Evolutionary conservation across 2,888 invertebrate genomes (phyloP).

Genomic region (Spialia ferax): DNA sequence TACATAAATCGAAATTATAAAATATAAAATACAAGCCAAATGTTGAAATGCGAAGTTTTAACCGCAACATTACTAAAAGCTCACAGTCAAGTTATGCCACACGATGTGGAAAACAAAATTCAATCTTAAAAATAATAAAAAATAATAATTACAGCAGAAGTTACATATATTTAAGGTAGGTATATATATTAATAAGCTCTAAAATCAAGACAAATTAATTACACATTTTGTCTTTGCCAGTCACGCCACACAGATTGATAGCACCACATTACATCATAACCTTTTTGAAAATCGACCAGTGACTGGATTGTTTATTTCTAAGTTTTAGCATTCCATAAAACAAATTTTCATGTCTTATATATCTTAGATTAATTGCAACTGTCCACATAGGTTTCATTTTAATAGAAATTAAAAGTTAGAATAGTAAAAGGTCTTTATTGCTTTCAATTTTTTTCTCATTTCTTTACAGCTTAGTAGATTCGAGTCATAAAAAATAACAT

Average conservation of each 20-base stretch:
- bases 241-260: conserved; percentile 76
- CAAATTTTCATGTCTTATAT: not conserved
- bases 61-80: conserved; percentile 52
- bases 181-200: conserved; percentile 86
- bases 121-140: conserved; percentile 79
- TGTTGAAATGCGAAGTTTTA: conserved; percentile 56
- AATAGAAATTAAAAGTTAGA: conserved; percentile 40
- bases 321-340: conserved; percentile 44
- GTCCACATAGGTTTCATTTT: conserved; percentile 44
- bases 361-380: not conserved
- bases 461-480: conserved; percentile 43
- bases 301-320: conserved; percentile 55
- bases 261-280: conserved; percentile 77
- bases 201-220: conserved; percentile 82
- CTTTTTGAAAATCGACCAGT: conserved; percentile 62
- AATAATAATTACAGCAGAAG: conserved; percentile 80
- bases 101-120: conserved; percentile 63
- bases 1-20: conserved; percentile 68
- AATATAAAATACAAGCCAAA: conserved; percentile 65
- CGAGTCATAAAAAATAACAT: conserved; percentile 42
- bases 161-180: conserved; percentile 67
- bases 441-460: conserved; percentile 63
- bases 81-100: conserved; percentile 57
- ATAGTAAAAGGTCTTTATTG: conserved; percentile 46
- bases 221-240: conserved; percentile 74